Base-by-base conservation (phyloP, 2,888 invertebrate species). In the Chymomyza caudatula region DNA sequence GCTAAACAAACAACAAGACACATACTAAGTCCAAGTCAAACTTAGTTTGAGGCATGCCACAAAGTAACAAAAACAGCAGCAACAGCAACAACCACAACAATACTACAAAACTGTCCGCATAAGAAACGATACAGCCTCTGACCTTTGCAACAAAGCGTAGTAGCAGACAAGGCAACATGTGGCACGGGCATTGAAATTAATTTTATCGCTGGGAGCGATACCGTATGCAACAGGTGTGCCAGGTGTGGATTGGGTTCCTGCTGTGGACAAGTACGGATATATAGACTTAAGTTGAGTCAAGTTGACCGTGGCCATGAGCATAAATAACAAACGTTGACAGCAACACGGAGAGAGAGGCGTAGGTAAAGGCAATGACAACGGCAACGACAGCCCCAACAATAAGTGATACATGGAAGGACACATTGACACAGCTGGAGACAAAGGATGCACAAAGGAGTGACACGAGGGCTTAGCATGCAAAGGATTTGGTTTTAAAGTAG, bases 141-240 rank as follows among this genome's bases (percentile, higher is more conserved):
- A 74, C 76, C 76, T 74, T 76, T 74, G 62, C 57, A 55, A 66
- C 54, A 62, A 64, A 64, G 68, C 57, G 17, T 6, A 47, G 47
- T 5, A 15, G n/a, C 15, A 47, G 17, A 17, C 15, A 47, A 47
- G 15, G 8, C 47, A 47, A 47, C 25, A 56, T 20, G 51, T 57
- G 51, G 58, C 56, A 37, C 29, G 11, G 29, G 11, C 65, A 73
- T 65, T 69, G 70, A 73, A 73, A 76, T 76, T 67, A 70, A 74
- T 74, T 70, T 76, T 76, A 76, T 73, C 73, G 61, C 44, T 59
- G 52, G 64, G 15, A 15, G 47, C 25, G 37, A 37, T 29, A 11
- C 25, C 37, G 22, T 67, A 52, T 56, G 74, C 76, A 76, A 76
- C 76, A 76, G 77, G 76, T 76, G 57, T 8, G 25, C 49, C 49